These are phyloP conservation scores for Oxyteleia sp. DNA, from an alignment of 2,888 invertebrate species.

Conservation along the genomic window DNA sequence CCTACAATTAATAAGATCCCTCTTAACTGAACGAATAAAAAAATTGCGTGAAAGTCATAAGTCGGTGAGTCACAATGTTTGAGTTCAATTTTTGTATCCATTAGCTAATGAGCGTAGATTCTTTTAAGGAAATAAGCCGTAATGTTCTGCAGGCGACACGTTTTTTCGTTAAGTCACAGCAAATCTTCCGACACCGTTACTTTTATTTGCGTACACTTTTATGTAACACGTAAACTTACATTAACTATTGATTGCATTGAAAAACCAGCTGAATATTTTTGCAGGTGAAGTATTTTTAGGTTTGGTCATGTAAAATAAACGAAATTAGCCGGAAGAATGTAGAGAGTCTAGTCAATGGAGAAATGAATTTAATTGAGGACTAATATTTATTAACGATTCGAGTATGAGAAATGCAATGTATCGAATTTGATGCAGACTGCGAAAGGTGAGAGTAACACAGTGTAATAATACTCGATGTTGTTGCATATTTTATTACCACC, in stretches of 20 bases:
- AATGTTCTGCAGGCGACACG: slow-evolving; percentile 12
- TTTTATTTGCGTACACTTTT: no score
- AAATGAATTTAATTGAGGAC: background rate
- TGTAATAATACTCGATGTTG: background rate
- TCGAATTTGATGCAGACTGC: background rate
- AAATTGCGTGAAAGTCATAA: background rate
- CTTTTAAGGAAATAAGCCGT: slow-evolving; percentile 34
- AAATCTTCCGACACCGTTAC: no score
- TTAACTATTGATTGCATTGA: no score
- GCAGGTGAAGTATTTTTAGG: no score
- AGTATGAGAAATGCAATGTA: background rate
- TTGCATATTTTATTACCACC: background rate
- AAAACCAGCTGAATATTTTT: no score
- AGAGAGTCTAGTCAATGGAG: background rate
- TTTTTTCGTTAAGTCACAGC: slow-evolving; percentile 38
- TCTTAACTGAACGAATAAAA: background rate
- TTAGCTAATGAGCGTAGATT: slow-evolving; percentile 45
- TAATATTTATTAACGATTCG: background rate
- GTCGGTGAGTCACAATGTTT: slow-evolving; percentile 3
- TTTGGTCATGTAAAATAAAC: no score
- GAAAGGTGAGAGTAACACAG: background rate
- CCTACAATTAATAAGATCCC: background rate
- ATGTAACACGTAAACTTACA: no score
- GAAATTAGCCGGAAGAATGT: no score
- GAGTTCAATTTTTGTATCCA: slow-evolving; percentile 43